Evolutionary conservation across 2,113 vertebrate species (phyloP).

Genomic region (Nibea coibor): DNA sequence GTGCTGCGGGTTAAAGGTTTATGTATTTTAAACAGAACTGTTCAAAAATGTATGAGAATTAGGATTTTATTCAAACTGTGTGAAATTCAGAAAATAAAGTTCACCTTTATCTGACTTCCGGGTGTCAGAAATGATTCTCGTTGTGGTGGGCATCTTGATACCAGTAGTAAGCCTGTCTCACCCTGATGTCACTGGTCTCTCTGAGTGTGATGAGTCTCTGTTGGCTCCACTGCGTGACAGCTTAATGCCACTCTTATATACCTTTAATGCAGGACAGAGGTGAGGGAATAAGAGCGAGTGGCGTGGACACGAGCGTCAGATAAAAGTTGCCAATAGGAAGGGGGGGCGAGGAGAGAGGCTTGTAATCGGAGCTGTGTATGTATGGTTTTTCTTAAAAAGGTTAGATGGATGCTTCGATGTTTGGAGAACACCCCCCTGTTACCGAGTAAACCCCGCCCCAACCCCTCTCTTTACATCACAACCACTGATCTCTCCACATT

Average conservation of each 20-base stretch:
- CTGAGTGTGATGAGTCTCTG: slow-evolving; percentile 8
- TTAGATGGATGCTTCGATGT: slow-evolving; percentile 36
- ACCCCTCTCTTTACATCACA: neutral
- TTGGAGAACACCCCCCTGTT: slow-evolving; percentile 7
- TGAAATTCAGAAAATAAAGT: slow-evolving; percentile 17
- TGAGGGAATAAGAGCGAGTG: slow-evolving; percentile 10
- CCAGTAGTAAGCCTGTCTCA: neutral
- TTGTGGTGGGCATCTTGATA: slow-evolving; percentile 68
- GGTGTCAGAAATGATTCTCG: slow-evolving; percentile 55
- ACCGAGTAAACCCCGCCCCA: slow-evolving; percentile 34
- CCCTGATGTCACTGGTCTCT: slow-evolving; percentile 17
- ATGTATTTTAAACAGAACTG: neutral
- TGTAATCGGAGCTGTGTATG: slow-evolving; percentile 58
- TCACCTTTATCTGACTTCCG: slow-evolving; percentile 66
- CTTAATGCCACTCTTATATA: slow-evolving; percentile 64
- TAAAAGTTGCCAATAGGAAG: slow-evolving; percentile 35
- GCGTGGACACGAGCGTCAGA: slow-evolving; percentile 24
- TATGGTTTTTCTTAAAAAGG: slow-evolving; percentile 72
- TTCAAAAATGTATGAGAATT: neutral
- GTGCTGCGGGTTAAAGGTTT: neutral
- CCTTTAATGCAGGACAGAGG: slow-evolving; percentile 45
- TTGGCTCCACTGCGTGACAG: slow-evolving; percentile 15
- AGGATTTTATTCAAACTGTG: no score
- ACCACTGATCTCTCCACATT: slow-evolving; percentile 34
- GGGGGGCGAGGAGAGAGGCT: slow-evolving; percentile 1